Conservation (phyloP, 2,797 vertebrate species). For the Sebastes variabilis region DNA sequence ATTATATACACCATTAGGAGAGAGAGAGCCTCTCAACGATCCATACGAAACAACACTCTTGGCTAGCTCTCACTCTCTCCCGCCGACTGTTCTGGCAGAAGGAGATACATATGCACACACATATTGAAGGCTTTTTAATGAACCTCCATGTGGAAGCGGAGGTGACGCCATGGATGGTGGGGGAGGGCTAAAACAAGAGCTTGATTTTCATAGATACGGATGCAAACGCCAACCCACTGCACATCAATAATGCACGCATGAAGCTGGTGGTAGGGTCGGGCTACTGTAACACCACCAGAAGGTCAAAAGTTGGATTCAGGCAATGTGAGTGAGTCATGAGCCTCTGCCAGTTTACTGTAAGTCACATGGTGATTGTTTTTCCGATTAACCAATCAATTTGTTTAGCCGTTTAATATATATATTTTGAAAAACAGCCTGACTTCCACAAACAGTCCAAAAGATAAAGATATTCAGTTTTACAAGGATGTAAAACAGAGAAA, state of each 20-base stretch:
- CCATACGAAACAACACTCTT: constrained; percentile 91
- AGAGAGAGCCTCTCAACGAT: constrained; percentile 91
- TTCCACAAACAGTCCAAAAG: not conserved
- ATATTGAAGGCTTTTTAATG: constrained; percentile 90
- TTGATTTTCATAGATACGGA: constrained; percentile 36
- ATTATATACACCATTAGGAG: constrained; percentile 99
- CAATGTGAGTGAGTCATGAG: not conserved
- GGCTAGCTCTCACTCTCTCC: constrained; percentile 59
- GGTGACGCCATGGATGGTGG: constrained; percentile 40
- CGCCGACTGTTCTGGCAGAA: constrained; percentile 62
- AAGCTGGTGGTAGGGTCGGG: constrained; percentile 3
- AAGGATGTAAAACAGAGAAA: not conserved
- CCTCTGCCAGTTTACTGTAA: not conserved
- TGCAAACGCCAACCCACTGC: constrained; percentile 43
- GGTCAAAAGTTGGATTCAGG: constrained; percentile 9
- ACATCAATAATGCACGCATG: constrained; percentile 49
- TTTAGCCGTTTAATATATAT: not conserved
- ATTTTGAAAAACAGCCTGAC: not conserved
- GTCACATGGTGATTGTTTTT: not conserved
- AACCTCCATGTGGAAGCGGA: constrained; percentile 58
- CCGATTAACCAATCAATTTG: not conserved
- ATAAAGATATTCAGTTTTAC: not conserved
- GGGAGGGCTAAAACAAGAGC: constrained; percentile 52
- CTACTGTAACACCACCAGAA: constrained; percentile 9
- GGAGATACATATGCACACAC: constrained; percentile 92